Conservation (phyloP, 2,888 invertebrate species). For the Standfussiana lucernea region DNA sequence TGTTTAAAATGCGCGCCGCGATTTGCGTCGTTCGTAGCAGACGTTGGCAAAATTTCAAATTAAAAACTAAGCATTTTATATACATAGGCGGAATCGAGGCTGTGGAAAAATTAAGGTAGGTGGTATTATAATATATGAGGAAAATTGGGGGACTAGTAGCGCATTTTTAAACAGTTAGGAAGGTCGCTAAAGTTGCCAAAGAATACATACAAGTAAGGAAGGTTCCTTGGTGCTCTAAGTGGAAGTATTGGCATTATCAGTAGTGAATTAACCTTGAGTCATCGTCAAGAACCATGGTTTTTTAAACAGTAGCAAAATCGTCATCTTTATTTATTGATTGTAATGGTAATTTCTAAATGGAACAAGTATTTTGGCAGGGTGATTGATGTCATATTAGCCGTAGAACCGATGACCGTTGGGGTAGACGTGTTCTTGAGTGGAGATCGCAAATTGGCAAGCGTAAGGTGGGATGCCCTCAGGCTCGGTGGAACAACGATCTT, state of each 20-base stretch:
- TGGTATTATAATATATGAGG: slow-evolving; percentile 20
- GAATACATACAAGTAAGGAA: background rate
- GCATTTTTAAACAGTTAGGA: slow-evolving; percentile 17
- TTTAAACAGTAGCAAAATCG: background rate
- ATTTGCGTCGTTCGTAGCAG: slow-evolving; percentile 58
- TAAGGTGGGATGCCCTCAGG: background rate
- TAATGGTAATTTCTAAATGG: background rate
- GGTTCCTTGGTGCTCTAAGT: background rate
- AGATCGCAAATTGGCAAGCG: background rate
- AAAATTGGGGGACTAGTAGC: slow-evolving; percentile 14
- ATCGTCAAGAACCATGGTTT: background rate
- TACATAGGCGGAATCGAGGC: slow-evolving; percentile 39
- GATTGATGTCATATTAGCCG: background rate
- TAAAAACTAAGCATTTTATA: slow-evolving; percentile 62
- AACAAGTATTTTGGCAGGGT: background rate
- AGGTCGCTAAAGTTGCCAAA: slow-evolving; percentile 11
- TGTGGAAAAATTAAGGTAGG: slow-evolving; percentile 20
- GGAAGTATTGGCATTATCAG: background rate
- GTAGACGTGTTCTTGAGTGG: background rate
- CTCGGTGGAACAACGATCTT: background rate
- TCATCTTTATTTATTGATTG: background rate
- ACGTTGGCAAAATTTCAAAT: slow-evolving; percentile 74
- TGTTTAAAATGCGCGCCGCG: slow-evolving; percentile 70
- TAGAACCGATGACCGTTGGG: background rate
- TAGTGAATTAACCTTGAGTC: background rate